Evolutionary conservation across 2,797 vertebrate species (phyloP).

Genomic region (Catamblyrhynchus diadema): DNA sequence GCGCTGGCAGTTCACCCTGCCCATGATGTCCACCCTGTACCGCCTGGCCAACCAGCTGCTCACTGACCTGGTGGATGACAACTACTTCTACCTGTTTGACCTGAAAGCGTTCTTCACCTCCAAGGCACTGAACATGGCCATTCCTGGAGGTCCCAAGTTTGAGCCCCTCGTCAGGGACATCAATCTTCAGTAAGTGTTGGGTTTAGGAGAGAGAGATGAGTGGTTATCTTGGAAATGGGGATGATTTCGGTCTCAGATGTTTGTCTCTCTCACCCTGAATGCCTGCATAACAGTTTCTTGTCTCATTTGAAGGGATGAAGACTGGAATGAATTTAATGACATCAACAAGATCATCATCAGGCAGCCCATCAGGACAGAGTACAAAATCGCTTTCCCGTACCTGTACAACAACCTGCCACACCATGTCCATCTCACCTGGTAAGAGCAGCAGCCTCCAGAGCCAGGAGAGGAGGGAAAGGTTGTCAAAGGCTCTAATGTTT

Average conservation of each 20-base stretch:
- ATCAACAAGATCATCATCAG: conserved; percentile 99
- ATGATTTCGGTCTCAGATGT: background rate
- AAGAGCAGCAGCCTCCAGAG: background rate
- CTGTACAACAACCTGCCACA: conserved; percentile 98
- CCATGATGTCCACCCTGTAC: conserved; percentile 99
- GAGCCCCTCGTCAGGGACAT: conserved; percentile 97
- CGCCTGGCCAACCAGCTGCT: conserved; percentile 97
- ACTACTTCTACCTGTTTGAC: conserved; percentile 98
- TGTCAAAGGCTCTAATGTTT: background rate
- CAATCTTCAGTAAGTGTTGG: conserved; percentile 90
- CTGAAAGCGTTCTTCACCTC: conserved; percentile 99
- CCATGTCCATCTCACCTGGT: conserved; percentile 98
- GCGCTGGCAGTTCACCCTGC: conserved; percentile 97
- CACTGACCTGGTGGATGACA: conserved; percentile 95
- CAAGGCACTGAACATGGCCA: conserved; percentile 98
- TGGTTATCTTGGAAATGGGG: background rate
- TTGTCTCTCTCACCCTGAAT: background rate
- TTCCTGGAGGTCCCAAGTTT: conserved; percentile 97
- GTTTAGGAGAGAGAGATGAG: background rate
- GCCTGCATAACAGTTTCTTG: background rate
- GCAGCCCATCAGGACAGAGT: conserved; percentile 97
- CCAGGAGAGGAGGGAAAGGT: background rate
- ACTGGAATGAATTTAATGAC: conserved; percentile 99
- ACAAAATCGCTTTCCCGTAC: conserved; percentile 98
- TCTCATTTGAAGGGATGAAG: conserved; percentile 89